A percentile compares a stretch with the other conserved stretches of the same genome.
Conservation (phyloP, 2,113 vertebrate genomes). For the Ibidorhyncha struthersii region DNA sequence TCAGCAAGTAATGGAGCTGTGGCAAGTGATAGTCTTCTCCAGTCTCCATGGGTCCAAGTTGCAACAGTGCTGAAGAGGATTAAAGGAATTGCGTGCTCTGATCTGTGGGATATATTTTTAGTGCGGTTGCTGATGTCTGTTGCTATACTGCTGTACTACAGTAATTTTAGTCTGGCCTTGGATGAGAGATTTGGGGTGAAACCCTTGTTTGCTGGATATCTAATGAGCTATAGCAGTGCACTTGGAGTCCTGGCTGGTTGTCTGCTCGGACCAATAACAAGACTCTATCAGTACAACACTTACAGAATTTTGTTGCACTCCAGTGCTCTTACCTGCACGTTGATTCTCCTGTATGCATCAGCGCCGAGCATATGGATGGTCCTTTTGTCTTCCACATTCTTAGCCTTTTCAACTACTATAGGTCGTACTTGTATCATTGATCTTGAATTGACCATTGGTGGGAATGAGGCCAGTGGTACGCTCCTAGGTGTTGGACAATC, state of each 20-base stretch:
- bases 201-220: constrained; percentile 86
- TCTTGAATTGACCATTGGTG: constrained; percentile 85
- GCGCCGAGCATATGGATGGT: constrained; percentile 80
- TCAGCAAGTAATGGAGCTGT: background rate
- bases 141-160: constrained; percentile 90
- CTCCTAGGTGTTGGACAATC: constrained; percentile 93
- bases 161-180: constrained; percentile 92
- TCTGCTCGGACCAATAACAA: constrained; percentile 85
- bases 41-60: constrained; percentile 75
- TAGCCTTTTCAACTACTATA: constrained; percentile 89
- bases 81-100: constrained; percentile 79
- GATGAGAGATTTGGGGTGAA: constrained; percentile 91
- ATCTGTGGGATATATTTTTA: constrained; percentile 90
- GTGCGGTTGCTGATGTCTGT: constrained; percentile 90
- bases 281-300: constrained; percentile 82
- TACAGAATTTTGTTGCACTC: constrained; percentile 85
- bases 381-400: constrained; percentile 83
- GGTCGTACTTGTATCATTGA: constrained; percentile 91
- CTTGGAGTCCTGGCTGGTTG: constrained; percentile 88
- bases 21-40: background rate
- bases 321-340: constrained; percentile 79
- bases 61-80: constrained; percentile 78
- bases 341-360: constrained; percentile 82
- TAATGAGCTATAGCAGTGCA: constrained; percentile 90
- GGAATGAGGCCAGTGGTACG: constrained; percentile 83